phyloP scores from a whole-genome alignment of 2,113 vertebrate species.

The Gnathonemus echidnorhynchus region DNA sequence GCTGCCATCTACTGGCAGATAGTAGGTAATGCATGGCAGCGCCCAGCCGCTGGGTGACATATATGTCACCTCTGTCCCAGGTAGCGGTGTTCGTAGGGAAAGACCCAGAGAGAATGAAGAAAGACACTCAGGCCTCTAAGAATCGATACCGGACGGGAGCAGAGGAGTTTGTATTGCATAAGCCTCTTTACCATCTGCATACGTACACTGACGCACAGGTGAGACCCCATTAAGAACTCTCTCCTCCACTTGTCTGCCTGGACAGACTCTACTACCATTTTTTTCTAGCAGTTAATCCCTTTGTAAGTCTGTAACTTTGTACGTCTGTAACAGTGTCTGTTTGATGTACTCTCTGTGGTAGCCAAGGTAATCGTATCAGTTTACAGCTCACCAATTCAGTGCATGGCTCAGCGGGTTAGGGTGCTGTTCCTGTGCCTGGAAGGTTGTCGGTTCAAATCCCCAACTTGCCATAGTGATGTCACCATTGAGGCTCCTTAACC shows the following conservation, averaged over 20 bases:
- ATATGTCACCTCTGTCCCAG: slow-evolving; percentile 46
- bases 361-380: neutral
- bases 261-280: slow-evolving; percentile 7
- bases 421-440: neutral
- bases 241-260: neutral
- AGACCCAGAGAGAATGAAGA: slow-evolving; percentile 77
- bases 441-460: neutral
- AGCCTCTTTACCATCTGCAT: slow-evolving; percentile 75
- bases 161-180: slow-evolving; percentile 67
- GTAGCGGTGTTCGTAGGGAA: slow-evolving; percentile 64
- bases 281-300: neutral
- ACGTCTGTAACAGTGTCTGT: neutral
- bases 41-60: neutral
- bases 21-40: slow-evolving; percentile 19
- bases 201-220: slow-evolving; percentile 86
- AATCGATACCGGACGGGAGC: slow-evolving; percentile 52
- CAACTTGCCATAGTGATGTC: neutral
- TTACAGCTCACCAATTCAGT: neutral
- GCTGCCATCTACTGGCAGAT: slow-evolving; percentile 49
- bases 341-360: neutral
- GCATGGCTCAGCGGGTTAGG: neutral
- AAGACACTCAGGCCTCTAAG: slow-evolving; percentile 72
- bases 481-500: neutral
- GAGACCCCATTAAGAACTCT: slow-evolving; percentile 16
- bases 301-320: neutral